Evolutionary conservation across 2,888 invertebrate species (phyloP).

Genomic region (Eristalis tenax): DNA sequence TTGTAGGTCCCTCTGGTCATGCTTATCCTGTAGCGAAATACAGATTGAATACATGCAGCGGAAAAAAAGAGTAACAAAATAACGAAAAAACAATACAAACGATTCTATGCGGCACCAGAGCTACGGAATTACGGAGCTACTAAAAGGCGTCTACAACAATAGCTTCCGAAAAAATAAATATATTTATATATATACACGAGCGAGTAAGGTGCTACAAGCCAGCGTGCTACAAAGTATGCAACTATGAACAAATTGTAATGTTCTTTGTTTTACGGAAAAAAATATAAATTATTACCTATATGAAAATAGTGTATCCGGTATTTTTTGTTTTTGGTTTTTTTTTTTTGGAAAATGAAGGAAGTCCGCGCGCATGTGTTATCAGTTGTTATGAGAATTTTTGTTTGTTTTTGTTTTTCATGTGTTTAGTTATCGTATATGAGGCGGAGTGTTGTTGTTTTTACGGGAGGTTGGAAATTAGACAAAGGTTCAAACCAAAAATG

Average conservation of each 20-base stretch:
- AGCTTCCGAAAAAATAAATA: conserved; percentile 55
- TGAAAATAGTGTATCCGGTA: conserved; percentile 54
- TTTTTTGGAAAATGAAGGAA: conserved; percentile 68
- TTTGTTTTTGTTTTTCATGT: conserved; percentile 47
- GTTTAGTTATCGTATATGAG: conserved; percentile 30
- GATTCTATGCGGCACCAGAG: conserved; percentile 18
- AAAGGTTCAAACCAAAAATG: conserved; percentile 32
- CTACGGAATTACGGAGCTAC: neutral
- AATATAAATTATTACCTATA: conserved; percentile 65
- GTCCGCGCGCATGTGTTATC: conserved; percentile 68
- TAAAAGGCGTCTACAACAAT: conserved; percentile 19
- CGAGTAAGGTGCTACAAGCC: conserved; percentile 39
- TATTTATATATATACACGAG: neutral
- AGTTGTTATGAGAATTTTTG: conserved; percentile 57
- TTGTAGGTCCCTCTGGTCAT: conserved; percentile 31
- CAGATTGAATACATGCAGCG: conserved; percentile 48
- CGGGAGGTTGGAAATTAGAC: conserved; percentile 37
- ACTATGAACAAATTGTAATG: conserved; percentile 19
- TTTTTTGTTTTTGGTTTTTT: neutral
- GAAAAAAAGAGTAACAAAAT: neutral
- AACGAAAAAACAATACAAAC: neutral
- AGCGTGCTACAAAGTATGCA: conserved; percentile 31
- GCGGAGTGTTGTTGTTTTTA: conserved; percentile 53
- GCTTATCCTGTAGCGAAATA: conserved; percentile 54
- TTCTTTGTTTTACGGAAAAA: conserved; percentile 50